Conservation (phyloP, 2,888 invertebrate genomes). For the Ethmia dodecea region DNA sequence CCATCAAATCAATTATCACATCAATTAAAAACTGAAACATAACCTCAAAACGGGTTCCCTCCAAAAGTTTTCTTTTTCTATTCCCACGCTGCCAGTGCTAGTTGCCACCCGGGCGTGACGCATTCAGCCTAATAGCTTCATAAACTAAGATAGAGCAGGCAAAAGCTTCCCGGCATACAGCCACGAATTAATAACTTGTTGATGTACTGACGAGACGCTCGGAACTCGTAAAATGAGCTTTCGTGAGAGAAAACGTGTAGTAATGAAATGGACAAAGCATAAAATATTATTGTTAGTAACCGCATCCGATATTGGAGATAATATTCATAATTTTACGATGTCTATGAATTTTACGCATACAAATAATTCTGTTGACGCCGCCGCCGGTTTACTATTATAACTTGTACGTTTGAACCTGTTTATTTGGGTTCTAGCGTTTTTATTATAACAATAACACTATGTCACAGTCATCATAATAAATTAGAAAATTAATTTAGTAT, state of each 20-base stretch:
- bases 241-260: conserved; percentile 15
- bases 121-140: conserved; percentile 21
- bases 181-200: conserved; percentile 6
- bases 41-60: conserved; percentile 11
- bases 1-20: conserved; percentile 17
- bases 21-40: conserved; percentile 8
- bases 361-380: too few species aligned
- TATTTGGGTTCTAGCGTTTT: too few species aligned
- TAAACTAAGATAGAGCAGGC: conserved; percentile 19
- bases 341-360: too few species aligned
- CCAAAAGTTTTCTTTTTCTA: conserved; percentile 17
- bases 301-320: conserved; percentile 1
- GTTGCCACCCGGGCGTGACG: conserved; percentile 17
- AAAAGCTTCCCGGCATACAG: conserved; percentile 5
- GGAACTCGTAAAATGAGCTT: conserved; percentile 1
- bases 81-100: conserved; percentile 18
- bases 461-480: too few species aligned
- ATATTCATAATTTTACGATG: too few species aligned
- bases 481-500: too few species aligned
- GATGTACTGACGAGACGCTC: not conserved
- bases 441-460: too few species aligned
- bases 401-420: too few species aligned
- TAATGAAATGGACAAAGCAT: conserved; percentile 1
- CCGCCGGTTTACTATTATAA: too few species aligned
- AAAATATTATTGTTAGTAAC: conserved; percentile 3